phyloP scores from a whole-genome alignment of 2,888 invertebrate genomes.

The Acleris laterana region DNA sequence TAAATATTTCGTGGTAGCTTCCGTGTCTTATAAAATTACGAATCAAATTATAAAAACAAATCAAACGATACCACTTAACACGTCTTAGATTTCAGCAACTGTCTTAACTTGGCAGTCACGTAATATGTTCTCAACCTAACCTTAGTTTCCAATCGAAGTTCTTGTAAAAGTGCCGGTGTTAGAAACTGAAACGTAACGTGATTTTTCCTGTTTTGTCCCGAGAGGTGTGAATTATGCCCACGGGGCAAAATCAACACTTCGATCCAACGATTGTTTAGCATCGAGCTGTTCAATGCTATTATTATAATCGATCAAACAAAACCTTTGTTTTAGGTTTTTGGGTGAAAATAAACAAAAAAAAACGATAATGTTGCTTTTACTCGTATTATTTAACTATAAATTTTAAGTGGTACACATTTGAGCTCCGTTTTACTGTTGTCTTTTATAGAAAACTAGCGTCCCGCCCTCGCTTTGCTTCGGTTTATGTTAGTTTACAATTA shows the following conservation, averaged over 20 bases:
- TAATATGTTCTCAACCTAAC: not conserved
- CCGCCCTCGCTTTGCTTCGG: too few relatives aligned
- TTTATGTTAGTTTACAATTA: too few relatives aligned
- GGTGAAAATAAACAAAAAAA: not conserved
- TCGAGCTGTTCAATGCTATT: slow-evolving; percentile 53
- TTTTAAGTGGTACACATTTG: too few relatives aligned
- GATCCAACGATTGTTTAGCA: slow-evolving; percentile 48
- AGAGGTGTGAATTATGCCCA: slow-evolving; percentile 59
- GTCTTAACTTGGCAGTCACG: slow-evolving; percentile 34
- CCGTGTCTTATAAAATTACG: slow-evolving; percentile 25
- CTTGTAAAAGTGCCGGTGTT: slow-evolving; percentile 1
- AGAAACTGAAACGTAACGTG: slow-evolving; percentile 42
- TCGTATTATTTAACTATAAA: too few relatives aligned
- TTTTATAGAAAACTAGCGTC: too few relatives aligned
- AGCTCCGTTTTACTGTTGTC: too few relatives aligned
- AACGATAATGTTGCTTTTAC: slow-evolving; percentile 1
- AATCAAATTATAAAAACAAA: slow-evolving; percentile 23
- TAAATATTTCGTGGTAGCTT: slow-evolving; percentile 24
- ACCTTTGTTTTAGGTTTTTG: slow-evolving; percentile 28
- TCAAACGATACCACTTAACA: slow-evolving; percentile 35
- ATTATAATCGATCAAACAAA: slow-evolving; percentile 58
- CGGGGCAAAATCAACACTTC: slow-evolving; percentile 65
- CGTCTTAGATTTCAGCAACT: slow-evolving; percentile 40
- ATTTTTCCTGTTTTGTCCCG: slow-evolving; percentile 18
- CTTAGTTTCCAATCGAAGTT: slow-evolving; percentile 17